Conservation (phyloP, 2,888 invertebrate species). For the Alentia gelatinosa region DNA sequence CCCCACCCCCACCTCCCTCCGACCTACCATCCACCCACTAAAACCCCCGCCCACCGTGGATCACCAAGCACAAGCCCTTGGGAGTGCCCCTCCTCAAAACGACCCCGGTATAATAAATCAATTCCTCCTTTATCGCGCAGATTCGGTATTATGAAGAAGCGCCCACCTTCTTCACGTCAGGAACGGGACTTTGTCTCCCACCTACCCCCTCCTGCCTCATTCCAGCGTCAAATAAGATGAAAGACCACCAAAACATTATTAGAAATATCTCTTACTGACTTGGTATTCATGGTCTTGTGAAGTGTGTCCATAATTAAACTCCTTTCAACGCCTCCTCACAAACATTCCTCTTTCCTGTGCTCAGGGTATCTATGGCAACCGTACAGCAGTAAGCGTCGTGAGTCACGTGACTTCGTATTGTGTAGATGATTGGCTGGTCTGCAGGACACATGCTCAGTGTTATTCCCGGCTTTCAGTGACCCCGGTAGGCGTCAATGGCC, state of each 20-base stretch:
- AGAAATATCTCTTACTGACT: too few relatives aligned
- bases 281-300: not conserved
- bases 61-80: not conserved
- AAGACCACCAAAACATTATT: too few relatives aligned
- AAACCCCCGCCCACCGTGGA: not conserved
- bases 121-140: not conserved
- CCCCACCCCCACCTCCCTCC: not conserved
- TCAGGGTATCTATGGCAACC: not conserved
- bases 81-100: too few relatives aligned
- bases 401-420: not conserved
- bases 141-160: not conserved
- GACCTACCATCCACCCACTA: not conserved
- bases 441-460: not conserved
- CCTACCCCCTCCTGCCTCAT: too few relatives aligned
- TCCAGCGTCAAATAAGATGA: too few relatives aligned
- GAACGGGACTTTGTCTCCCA: too few relatives aligned
- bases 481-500: too few relatives aligned
- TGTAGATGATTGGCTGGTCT: not conserved
- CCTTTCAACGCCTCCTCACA: not conserved
- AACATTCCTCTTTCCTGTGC: not conserved
- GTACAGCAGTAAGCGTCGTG: not conserved
- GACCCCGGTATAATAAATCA: not conserved
- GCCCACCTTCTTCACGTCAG: not conserved
- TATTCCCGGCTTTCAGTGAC: not conserved
- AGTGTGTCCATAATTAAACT: not conserved